phyloP scores from a whole-genome alignment of 2,797 vertebrate species.

The Myotis daubentonii region DNA sequence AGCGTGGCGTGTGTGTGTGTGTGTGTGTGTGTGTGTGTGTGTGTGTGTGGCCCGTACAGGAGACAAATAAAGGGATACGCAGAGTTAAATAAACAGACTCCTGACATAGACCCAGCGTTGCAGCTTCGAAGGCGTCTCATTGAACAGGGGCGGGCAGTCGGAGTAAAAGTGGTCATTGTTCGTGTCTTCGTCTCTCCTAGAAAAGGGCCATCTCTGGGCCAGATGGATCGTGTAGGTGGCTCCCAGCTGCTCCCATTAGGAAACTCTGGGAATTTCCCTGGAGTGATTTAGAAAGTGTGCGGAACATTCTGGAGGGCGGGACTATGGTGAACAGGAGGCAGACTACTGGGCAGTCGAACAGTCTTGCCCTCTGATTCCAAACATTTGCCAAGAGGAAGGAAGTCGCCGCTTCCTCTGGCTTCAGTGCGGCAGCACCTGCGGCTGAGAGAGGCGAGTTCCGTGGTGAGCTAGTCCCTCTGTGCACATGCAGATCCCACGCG shows the following conservation, averaged over 20 bases:
- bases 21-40: not conserved
- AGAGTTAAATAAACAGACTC: not conserved
- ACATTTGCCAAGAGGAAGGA: slow-evolving; percentile 10
- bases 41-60: not conserved
- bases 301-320: not conserved
- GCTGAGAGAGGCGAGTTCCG: not conserved
- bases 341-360: not conserved
- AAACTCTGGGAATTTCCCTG: slow-evolving; percentile 28
- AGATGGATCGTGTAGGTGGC: slow-evolving; percentile 19
- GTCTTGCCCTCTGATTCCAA: slow-evolving; percentile 18
- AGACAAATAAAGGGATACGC: not conserved
- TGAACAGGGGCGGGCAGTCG: not conserved
- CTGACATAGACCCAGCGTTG: not conserved
- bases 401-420: slow-evolving; percentile 34
- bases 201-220: not conserved
- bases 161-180: not conserved
- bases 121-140: not conserved
- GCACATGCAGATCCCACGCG: not conserved
- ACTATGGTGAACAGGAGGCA: not conserved
- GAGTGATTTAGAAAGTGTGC: slow-evolving; percentile 28
- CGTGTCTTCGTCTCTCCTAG: not conserved
- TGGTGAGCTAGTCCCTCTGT: not conserved
- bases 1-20: not conserved
- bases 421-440: not conserved
- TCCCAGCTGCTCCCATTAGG: slow-evolving; percentile 53